A percentile compares a stretch with the other conserved stretches of the same genome.
Conservation (phyloP, 1,140 invertebrate species). For the Hormaphis cornu region DNA sequence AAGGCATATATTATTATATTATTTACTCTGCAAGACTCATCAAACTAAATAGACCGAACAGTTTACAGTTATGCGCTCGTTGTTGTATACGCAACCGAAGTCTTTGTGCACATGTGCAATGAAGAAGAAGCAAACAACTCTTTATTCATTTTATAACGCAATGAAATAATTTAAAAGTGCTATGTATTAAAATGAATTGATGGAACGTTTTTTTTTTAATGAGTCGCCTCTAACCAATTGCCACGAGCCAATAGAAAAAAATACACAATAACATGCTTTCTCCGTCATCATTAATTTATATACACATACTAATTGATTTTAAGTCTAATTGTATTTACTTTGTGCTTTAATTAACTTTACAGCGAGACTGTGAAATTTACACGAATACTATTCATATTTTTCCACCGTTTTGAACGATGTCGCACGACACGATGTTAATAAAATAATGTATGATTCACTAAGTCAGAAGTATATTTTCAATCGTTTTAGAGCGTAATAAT, state of each 20-base stretch:
- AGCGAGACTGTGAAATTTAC: no score
- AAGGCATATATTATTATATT: background rate
- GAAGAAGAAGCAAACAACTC: slow-evolving; percentile 11
- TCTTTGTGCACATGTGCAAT: background rate
- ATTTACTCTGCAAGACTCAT: background rate
- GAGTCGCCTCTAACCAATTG: slow-evolving; percentile 3
- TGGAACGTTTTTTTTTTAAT: background rate
- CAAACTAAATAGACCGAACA: background rate
- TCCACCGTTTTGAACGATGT: no score
- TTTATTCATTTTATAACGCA: slow-evolving; percentile 12
- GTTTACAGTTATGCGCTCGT: slow-evolving; percentile 19
- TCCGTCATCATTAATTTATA: no score
- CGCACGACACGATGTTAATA: no score
- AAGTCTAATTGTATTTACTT: background rate
- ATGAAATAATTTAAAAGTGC: background rate
- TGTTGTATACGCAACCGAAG: background rate
- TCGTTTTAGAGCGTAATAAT: no score
- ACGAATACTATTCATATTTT: no score
- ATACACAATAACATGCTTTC: background rate
- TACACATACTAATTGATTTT: background rate
- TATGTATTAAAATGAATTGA: no score
- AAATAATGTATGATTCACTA: no score
- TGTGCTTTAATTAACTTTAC: background rate
- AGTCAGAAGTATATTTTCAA: no score
- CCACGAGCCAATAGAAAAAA: background rate